These are phyloP conservation scores for Callipepla californica DNA, from an alignment of 2,113 vertebrate species.

Conservation along the genomic window DNA sequence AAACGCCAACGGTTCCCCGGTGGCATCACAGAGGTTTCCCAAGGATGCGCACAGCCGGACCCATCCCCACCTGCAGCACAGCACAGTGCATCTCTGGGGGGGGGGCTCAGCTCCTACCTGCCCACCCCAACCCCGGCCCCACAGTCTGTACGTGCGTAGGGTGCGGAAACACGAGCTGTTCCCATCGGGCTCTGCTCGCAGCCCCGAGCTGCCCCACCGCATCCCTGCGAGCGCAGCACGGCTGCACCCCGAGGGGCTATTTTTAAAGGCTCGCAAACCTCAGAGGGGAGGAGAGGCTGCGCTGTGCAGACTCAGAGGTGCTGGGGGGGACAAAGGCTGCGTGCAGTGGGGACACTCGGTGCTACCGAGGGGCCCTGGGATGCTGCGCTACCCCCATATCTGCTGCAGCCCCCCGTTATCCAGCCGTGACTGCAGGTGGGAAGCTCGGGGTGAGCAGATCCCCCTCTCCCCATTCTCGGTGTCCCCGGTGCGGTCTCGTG, in stretches of 20 bases:
- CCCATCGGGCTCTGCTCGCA: fast-evolving
- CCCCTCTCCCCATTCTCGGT: not conserved
- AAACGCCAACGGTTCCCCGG: not conserved
- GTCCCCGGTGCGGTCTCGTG: slow-evolving; percentile 8
- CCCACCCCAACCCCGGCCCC: no score
- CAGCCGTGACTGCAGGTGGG: no score
- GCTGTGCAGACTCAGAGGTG: not conserved
- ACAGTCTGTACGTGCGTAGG: fast-evolving
- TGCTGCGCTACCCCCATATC: fast-evolving
- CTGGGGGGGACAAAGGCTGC: not conserved
- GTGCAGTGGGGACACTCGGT: fast-evolving
- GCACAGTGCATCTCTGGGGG: not conserved
- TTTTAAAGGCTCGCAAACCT: not conserved
- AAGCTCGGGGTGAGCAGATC: not conserved
- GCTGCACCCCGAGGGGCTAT: fast-evolving
- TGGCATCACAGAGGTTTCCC: not conserved
- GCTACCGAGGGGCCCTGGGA: not conserved
- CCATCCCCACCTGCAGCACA: not conserved
- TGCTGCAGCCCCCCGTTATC: not conserved
- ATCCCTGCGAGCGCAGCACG: no score
- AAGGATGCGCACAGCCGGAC: fast-evolving
- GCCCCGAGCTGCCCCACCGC: not conserved
- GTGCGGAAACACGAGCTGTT: not conserved
- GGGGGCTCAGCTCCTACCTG: not conserved
- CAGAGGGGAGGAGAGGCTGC: not conserved